A percentile compares a stretch with the other conserved stretches of the same genome.
phyloP scores from a whole-genome alignment of 2,113 vertebrate species.

The Poeciliopsis turrubarensis region DNA sequence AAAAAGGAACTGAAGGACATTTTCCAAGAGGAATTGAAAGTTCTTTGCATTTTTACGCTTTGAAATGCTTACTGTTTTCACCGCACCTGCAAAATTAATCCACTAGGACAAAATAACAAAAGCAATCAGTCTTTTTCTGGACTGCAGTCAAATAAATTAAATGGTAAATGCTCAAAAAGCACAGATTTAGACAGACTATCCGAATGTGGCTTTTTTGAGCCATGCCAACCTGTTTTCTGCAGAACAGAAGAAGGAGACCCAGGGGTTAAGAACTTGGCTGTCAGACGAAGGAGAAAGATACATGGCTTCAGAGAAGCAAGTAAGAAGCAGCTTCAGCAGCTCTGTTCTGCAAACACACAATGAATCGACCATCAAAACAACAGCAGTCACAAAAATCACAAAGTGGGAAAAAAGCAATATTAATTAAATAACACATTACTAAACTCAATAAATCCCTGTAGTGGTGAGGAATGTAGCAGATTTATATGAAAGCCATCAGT shows the following conservation, averaged over 20 bases:
- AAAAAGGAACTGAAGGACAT: neutral
- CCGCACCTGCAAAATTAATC: neutral
- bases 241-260: constrained; percentile 97
- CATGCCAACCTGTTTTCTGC: constrained; percentile 90
- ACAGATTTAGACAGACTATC: neutral
- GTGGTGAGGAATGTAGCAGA: neutral
- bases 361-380: neutral
- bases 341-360: constrained; percentile 82
- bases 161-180: too few relatives aligned
- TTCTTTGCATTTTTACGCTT: neutral
- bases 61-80: neutral
- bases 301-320: constrained; percentile 98
- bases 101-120: neutral
- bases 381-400: neutral
- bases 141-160: too few relatives aligned
- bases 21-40: neutral
- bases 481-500: neutral
- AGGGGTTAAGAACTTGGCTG: constrained; percentile 84
- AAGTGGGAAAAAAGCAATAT: neutral
- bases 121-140: neutral
- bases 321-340: constrained; percentile 92
- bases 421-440: neutral
- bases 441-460: neutral
- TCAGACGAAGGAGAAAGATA: constrained; percentile 91
- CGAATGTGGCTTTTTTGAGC: neutral